A percentile compares a stretch with the other conserved stretches of the same genome.
phyloP scores from a whole-genome alignment of 2,797 vertebrate genomes.

The Phaenicophaeus curvirostris region DNA sequence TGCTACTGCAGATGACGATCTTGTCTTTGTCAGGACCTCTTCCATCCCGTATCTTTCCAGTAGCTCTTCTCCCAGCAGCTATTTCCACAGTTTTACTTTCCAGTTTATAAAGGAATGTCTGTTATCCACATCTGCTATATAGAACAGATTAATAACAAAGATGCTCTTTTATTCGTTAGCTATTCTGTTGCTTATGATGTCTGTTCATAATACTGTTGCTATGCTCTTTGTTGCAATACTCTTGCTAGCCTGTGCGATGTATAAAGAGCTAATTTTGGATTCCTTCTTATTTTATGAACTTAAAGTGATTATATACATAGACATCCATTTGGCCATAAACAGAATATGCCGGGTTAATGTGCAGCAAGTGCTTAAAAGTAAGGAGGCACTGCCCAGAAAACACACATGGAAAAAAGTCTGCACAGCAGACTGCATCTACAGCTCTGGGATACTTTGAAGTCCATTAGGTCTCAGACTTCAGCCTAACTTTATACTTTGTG shows the following conservation, averaged over 20 bases:
- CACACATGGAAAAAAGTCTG: background rate
- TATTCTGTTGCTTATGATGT: background rate
- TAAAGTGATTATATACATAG: background rate
- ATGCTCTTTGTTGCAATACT: background rate
- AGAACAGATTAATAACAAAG: background rate
- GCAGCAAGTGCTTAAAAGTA: background rate
- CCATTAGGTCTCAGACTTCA: background rate
- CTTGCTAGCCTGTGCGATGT: background rate
- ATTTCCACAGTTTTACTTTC: slow-evolving; percentile 45
- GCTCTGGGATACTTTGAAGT: background rate
- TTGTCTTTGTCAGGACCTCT: background rate
- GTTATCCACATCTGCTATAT: background rate
- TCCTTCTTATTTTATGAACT: background rate
- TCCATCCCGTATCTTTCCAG: background rate
- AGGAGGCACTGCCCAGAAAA: background rate
- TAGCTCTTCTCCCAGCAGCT: slow-evolving; percentile 1
- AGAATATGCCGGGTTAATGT: background rate
- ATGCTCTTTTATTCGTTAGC: background rate
- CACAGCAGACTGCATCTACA: background rate
- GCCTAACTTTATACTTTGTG: fast-evolving
- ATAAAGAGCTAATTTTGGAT: background rate
- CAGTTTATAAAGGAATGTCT: background rate
- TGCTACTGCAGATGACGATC: background rate
- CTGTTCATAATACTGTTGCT: background rate
- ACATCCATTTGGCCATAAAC: background rate